Conservation (phyloP, 2,888 invertebrate species). For the Amorpha juglandis region DNA sequence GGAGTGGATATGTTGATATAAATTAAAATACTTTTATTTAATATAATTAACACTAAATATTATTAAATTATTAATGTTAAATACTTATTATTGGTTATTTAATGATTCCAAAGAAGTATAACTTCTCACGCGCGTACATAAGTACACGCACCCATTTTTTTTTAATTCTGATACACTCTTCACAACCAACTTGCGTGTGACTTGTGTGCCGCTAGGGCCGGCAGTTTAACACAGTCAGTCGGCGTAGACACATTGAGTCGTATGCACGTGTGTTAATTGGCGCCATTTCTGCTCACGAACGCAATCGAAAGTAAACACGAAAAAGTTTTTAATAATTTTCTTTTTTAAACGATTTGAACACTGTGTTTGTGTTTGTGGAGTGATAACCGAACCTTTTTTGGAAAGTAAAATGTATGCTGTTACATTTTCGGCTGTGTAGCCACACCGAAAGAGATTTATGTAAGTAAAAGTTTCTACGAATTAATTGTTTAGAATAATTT, state of each 20-base stretch:
- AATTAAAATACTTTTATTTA: too few species aligned
- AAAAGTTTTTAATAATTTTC: conserved; percentile 32
- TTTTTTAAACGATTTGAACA: conserved; percentile 18
- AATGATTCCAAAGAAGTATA: too few species aligned
- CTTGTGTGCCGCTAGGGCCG: conserved; percentile 25
- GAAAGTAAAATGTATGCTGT: conserved; percentile 22
- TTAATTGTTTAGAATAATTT: conserved; percentile 18
- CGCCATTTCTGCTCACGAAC: conserved; percentile 52
- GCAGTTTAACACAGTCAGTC: conserved; percentile 48
- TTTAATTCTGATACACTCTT: conserved; percentile 42
- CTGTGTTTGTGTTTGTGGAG: conserved; percentile 27
- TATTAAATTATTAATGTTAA: too few species aligned
- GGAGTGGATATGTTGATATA: too few species aligned
- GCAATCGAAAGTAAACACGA: conserved; percentile 57
- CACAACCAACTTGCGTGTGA: conserved; percentile 30
- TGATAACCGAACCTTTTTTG: conserved; percentile 18
- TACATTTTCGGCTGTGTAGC: conserved; percentile 24
- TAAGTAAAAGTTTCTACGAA: conserved; percentile 25
- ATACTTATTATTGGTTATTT: too few species aligned
- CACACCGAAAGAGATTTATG: conserved; percentile 15
- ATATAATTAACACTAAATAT: too few species aligned
- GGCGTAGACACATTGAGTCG: conserved; percentile 53
- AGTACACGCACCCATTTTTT: too few species aligned
- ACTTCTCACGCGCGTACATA: too few species aligned
- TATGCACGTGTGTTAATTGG: conserved; percentile 51